Base-by-base conservation (phyloP, 2,888 invertebrate species). In the Dynastes grantii region DNA sequence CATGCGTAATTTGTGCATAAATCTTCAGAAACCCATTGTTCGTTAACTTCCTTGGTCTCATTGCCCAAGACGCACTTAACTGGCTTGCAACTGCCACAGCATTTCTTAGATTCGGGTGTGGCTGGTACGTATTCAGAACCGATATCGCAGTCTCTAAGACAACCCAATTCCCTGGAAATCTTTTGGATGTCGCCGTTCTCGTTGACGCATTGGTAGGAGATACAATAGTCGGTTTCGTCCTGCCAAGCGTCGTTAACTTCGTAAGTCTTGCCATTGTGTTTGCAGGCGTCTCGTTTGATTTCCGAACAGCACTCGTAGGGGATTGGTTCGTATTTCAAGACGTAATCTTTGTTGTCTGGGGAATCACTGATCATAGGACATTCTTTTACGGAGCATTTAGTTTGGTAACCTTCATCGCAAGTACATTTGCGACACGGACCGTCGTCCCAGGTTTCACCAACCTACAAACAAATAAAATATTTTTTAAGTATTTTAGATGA, bases 401-500 rank as follows among this genome's bases (percentile, higher is more conserved):
- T 84, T 5, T 88, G 85, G 1, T 84, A 83, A 77, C 87, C 89
- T 6, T 86, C 87, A 16, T 84, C 81, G 85, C 95, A 95, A 64
- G 88, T 88, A 83, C 95, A 95, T 49, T 90, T 89, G 55, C 92
- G 91, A 84, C 95, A 95, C 29, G 93, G 93, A 0, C 94, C 95
- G 86, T 95, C 94, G 79, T 90, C 85, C 95, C 95, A 95, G 0
- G 88, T 90, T 0, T 92, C 90, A 11, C 93, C 92, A 63, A 89
- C 80, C 92, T 92, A 82, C 0, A 64, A 29, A n/a, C 11, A 11
- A 45, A 11, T 45, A 45, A 8, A 45, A 45, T 45, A 11, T 45
- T 8, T 45, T 45, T 9, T 8, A 32, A 3, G 32, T 4, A 32
- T 32, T 32, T 37, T 5, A 37, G 32, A 32, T 32, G 5, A 32